A percentile compares a stretch with the other conserved stretches of the same genome.
These are phyloP conservation scores for Lagopus leucura DNA, from an alignment of 2,113 vertebrate species.

Conservation along the genomic window DNA sequence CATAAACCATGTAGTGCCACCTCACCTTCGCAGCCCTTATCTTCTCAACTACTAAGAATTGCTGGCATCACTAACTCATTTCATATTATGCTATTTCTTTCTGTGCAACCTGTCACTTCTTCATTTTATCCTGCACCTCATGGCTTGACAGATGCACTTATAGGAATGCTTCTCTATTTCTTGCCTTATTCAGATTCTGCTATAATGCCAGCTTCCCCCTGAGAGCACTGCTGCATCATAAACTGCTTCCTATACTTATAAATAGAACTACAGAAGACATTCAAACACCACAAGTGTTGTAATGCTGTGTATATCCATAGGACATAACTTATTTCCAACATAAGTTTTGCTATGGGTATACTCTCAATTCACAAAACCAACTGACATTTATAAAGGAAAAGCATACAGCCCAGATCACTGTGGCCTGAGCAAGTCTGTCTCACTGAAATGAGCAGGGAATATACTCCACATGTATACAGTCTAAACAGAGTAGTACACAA, in stretches of 20 bases:
- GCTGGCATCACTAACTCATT: constrained; percentile 61
- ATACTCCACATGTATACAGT: not conserved
- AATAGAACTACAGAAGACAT: not conserved
- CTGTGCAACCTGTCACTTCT: constrained; percentile 56
- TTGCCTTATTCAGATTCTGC: constrained; percentile 4
- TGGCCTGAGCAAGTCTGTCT: not conserved
- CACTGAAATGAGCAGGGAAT: not conserved
- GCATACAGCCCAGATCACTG: not conserved
- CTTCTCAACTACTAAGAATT: constrained; percentile 53
- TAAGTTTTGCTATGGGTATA: constrained; percentile 7
- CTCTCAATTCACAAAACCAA: constrained; percentile 21
- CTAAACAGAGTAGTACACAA: not conserved
- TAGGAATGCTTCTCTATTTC: not conserved
- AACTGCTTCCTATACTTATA: not conserved
- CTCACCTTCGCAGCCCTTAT: constrained; percentile 26
- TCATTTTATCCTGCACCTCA: constrained; percentile 9
- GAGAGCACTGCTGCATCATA: constrained; percentile 73
- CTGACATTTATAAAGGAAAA: constrained; percentile 26
- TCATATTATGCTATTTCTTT: constrained; percentile 49
- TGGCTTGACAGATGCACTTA: not conserved
- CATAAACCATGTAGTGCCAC: constrained; percentile 59
- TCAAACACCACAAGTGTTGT: not conserved
- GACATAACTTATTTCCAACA: not conserved
- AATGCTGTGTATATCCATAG: not conserved
- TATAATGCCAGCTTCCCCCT: constrained; percentile 59